phyloP scores from a whole-genome alignment of 2,113 vertebrate species.

The Sorex araneus region DNA sequence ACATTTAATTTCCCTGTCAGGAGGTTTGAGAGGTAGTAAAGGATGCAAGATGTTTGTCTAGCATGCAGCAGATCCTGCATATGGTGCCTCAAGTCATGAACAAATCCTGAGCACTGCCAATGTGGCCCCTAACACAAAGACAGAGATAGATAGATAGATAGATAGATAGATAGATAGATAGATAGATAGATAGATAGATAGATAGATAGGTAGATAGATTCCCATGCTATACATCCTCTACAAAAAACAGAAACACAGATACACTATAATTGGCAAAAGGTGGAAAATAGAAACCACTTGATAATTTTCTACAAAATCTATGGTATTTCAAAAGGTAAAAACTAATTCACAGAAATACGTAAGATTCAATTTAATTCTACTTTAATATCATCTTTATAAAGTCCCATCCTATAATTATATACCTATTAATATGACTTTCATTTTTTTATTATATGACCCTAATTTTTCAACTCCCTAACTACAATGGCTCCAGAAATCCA shows the following conservation, averaged over 20 bases:
- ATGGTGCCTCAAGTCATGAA: too few species aligned
- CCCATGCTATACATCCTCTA: too few species aligned
- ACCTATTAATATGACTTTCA: neutral
- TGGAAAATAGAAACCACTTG: neutral
- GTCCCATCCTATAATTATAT: neutral
- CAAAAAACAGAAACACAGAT: neutral
- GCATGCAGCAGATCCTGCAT: too few species aligned
- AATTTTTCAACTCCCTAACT: too few species aligned
- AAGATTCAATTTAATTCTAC: neutral
- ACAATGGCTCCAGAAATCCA: neutral
- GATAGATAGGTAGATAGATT: neutral
- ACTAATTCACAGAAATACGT: neutral
- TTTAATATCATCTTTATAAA: slow-evolving; percentile 5
- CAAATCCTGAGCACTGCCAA: too few species aligned
- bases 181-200: neutral
- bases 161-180: neutral
- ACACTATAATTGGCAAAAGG: neutral
- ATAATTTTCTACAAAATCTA: neutral
- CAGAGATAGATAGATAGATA: too few species aligned
- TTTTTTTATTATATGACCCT: neutral
- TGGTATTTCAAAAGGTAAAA: neutral
- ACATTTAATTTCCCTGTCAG: neutral
- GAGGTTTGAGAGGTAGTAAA: too few species aligned
- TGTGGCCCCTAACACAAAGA: too few species aligned
- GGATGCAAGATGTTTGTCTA: too few species aligned